These are phyloP conservation scores for Dasysyrphus tricinctus DNA, from an alignment of 2,888 invertebrate genomes.

Conservation along the genomic window DNA sequence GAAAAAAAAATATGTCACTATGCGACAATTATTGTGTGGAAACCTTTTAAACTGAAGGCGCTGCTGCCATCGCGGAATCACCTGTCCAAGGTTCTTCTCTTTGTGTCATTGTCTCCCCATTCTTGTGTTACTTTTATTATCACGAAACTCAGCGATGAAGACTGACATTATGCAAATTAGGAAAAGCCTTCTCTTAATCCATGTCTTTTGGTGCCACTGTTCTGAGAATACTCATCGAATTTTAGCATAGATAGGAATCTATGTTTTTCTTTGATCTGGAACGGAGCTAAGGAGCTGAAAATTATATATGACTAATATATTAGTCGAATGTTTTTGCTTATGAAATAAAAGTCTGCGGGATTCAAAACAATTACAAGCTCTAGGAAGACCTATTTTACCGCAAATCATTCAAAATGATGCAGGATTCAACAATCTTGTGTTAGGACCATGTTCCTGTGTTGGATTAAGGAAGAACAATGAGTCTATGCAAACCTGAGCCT, in stretches of 20 bases:
- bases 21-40: constrained; percentile 40
- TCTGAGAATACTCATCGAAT: constrained; percentile 55
- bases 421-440: too few species aligned
- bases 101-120: constrained; percentile 19
- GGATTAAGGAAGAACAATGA: too few species aligned
- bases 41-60: constrained; percentile 3
- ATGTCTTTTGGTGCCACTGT: constrained; percentile 31
- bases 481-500: too few species aligned
- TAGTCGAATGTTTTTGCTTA: background rate
- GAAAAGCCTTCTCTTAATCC: constrained; percentile 54
- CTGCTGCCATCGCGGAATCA: constrained; percentile 30
- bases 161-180: constrained; percentile 71
- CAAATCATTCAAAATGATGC: too few species aligned
- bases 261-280: constrained; percentile 42
- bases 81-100: constrained; percentile 56
- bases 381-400: too few species aligned
- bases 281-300: constrained; percentile 4
- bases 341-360: background rate
- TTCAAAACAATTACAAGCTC: too few species aligned
- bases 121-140: constrained; percentile 19
- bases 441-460: too few species aligned
- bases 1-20: constrained; percentile 66
- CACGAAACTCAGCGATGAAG: constrained; percentile 25
- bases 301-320: background rate
- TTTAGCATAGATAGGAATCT: constrained; percentile 74